Evolutionary conservation across 2,113 vertebrate genomes (phyloP), one percentile per base, ranked within the genome.

Genomic region (Chamaea fasciata): DNA sequence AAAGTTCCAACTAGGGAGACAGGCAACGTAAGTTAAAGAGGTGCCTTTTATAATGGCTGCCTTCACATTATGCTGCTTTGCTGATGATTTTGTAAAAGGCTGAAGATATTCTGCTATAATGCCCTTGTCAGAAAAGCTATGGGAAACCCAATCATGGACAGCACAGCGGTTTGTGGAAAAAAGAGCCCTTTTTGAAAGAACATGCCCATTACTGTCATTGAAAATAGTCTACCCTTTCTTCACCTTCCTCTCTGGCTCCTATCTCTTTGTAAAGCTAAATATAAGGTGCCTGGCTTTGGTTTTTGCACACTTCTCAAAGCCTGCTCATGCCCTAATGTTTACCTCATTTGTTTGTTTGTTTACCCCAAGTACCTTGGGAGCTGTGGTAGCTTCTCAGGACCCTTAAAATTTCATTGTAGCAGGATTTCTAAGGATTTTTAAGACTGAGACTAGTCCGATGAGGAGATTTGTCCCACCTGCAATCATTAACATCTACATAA

Each of bases 301-400:
- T 63, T 67, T 30, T 64, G 41, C 70, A 69, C 49, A 59, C 1
- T 0, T 41, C 12, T 83, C 12, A 26, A 37, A 83, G 24, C 37
- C 46, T 87, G 24, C 21, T 77, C 2, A 0, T 74, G 15, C 17
- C 23, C 31, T 56, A 56, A 15, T 0, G 0, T n/a, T 87, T 41
- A 47, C n/a, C 7, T 55, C 20, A 21, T 44, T 4, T 39, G 37
- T 39, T 39, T 39, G 37, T 39, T 39, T 39, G 37, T 39, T 39
- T 39, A 39, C 37, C 37, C 37, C 37, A n/a, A 65, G 10, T 35
- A 56, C 10, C 16, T 69, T 24, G 9, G 39, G 28, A 68, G 10
- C 4, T 14, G 14, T 15, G 53, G 33, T 39, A 86, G 39, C 20
- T n/a, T 60, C 46, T 83, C 50, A 31, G 13, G 22, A 78, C 11